phyloP scores from a whole-genome alignment of 2,888 invertebrate species.

The Orthosia gothica region DNA sequence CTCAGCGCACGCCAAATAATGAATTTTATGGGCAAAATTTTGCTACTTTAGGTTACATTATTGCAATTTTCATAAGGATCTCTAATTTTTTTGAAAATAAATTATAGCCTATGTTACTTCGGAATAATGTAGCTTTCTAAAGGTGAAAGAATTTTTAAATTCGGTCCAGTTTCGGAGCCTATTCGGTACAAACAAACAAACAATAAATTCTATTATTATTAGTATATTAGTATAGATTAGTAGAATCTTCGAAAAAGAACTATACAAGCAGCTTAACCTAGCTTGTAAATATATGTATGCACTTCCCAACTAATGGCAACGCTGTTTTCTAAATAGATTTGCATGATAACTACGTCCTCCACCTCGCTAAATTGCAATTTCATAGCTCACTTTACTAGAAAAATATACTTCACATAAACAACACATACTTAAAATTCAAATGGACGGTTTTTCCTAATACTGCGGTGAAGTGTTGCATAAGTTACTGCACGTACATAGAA shows the following conservation, averaged over 20 bases:
- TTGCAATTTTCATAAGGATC: too few species aligned
- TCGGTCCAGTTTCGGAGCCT: too few species aligned
- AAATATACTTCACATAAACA: conserved; percentile 20
- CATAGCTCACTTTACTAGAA: conserved; percentile 8
- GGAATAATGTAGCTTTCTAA: too few species aligned
- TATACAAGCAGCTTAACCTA: neutral
- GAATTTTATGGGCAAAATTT: too few species aligned
- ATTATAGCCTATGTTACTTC: too few species aligned
- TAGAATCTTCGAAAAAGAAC: neutral
- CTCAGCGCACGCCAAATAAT: too few species aligned
- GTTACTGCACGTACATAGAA: conserved; percentile 26
- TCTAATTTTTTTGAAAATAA: too few species aligned
- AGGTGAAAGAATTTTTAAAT: too few species aligned
- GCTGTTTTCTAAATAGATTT: neutral
- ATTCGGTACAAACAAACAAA: too few species aligned
- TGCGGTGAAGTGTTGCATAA: conserved; percentile 53
- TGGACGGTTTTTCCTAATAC: conserved; percentile 36
- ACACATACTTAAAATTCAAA: conserved; percentile 43
- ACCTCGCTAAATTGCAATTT: conserved; percentile 7
- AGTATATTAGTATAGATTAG: too few species aligned
- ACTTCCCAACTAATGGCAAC: neutral
- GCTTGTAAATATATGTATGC: neutral
- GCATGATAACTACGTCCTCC: neutral
- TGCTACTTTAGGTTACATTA: too few species aligned
- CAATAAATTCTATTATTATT: too few species aligned